Conservation (phyloP, 2,888 invertebrate genomes). For the Eurytoma californica region DNA sequence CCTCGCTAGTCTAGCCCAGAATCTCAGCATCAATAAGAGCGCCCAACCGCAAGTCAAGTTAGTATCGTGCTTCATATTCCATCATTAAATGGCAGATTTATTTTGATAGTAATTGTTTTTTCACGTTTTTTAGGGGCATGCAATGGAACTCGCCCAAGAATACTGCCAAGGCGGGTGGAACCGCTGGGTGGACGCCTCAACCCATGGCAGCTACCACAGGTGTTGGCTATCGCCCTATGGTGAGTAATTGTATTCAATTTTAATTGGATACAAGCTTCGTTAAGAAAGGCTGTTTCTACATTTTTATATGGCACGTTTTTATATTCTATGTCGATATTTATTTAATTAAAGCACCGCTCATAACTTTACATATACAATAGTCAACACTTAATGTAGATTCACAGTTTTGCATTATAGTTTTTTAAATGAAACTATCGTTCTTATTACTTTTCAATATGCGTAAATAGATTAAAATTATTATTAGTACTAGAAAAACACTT, state of each 20-base stretch:
- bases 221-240: slow-evolving; percentile 92
- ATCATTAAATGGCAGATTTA: background rate
- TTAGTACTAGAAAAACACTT: background rate
- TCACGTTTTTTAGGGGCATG: slow-evolving; percentile 81
- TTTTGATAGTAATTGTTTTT: background rate
- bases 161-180: slow-evolving; percentile 84
- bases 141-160: slow-evolving; percentile 95
- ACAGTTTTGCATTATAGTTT: slow-evolving; percentile 12
- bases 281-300: slow-evolving; percentile 24
- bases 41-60: slow-evolving; percentile 83
- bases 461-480: slow-evolving; percentile 10
- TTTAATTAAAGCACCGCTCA: slow-evolving; percentile 24
- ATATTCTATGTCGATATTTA: slow-evolving; percentile 31
- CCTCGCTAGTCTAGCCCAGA: slow-evolving; percentile 94
- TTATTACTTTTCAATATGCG: slow-evolving; percentile 1
- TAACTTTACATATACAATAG: slow-evolving; percentile 1
- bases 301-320: slow-evolving; percentile 31
- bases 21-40: slow-evolving; percentile 90
- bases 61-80: slow-evolving; percentile 61
- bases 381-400: background rate
- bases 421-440: background rate
- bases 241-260: slow-evolving; percentile 73
- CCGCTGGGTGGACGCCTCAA: slow-evolving; percentile 88
- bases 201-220: slow-evolving; percentile 93
- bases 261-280: background rate